phyloP scores from a whole-genome alignment of 2,113 vertebrate species.

The Periophthalmus modestus region DNA sequence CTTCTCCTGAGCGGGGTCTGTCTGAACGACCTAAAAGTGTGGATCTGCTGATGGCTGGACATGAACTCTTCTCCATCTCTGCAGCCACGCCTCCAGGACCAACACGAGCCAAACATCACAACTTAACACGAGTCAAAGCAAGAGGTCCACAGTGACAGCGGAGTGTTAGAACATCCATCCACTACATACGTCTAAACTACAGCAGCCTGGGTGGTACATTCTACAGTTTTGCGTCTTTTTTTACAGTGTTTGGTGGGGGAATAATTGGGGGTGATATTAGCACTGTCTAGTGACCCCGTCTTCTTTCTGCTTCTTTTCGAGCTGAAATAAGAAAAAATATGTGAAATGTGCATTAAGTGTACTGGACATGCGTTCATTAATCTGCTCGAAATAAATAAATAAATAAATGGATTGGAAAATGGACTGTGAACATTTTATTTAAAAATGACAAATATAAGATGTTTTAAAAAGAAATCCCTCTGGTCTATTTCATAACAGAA shows the following conservation, averaged over 20 bases:
- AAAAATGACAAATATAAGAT: too few species aligned
- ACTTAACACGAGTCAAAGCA: conserved; percentile 12
- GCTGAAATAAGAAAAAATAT: too few species aligned
- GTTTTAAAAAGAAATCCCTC: too few species aligned
- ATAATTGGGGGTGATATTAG: neutral
- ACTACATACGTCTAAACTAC: neutral
- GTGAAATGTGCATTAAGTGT: too few species aligned
- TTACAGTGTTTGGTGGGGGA: neutral
- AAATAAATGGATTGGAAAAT: too few species aligned
- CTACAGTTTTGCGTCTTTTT: neutral
- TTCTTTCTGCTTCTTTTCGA: too few species aligned
- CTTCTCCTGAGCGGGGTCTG: neutral
- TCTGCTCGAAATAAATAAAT: too few species aligned
- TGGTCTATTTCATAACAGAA: too few species aligned
- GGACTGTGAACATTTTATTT: too few species aligned
- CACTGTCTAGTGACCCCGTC: neutral
- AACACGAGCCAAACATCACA: conserved; percentile 24
- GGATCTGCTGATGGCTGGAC: conserved; percentile 17
- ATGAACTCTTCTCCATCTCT: conserved; percentile 20
- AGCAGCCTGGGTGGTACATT: neutral
- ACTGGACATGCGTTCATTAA: too few species aligned
- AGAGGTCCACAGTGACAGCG: conserved; percentile 9
- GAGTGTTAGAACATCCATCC: neutral
- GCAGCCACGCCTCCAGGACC: conserved; percentile 16
- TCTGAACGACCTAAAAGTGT: conserved; percentile 23